These are phyloP conservation scores for Micromussa lordhowensis DNA, from an alignment of 92 coral and sea anemone genomes.

Conservation along the genomic window DNA sequence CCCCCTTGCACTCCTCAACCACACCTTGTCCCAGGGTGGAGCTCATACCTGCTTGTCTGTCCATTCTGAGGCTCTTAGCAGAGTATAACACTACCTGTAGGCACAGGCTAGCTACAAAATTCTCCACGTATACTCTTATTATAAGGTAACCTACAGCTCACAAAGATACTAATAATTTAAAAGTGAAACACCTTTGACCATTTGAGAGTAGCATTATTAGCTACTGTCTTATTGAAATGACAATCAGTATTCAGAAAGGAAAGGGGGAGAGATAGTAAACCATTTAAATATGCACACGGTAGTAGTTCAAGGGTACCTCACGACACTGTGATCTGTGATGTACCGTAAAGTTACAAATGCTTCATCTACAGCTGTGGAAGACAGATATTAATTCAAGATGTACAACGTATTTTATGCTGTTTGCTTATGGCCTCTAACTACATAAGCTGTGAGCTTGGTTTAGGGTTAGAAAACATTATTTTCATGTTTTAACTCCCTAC, in stretches of 20 bases:
- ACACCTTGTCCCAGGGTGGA: slow-evolving; percentile 78
- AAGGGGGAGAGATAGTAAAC: neutral
- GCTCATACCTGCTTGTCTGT: slow-evolving; percentile 85
- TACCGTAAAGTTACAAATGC: neutral
- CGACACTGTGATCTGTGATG: neutral
- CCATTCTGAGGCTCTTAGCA: slow-evolving; percentile 77
- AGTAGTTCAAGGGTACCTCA: neutral
- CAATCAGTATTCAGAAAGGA: neutral
- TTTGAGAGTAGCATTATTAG: no score
- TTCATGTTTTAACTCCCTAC: neutral
- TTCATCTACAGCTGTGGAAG: no score
- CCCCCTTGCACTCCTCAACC: slow-evolving; percentile 68
- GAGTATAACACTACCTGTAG: slow-evolving; percentile 87
- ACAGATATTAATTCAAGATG: no score
- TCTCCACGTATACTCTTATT: slow-evolving; percentile 59
- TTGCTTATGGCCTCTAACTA: no score
- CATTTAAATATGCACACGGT: neutral
- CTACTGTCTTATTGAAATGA: neutral
- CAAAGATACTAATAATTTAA: neutral
- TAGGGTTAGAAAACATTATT: neutral
- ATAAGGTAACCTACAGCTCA: slow-evolving; percentile 20
- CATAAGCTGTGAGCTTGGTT: neutral
- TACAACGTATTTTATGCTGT: no score
- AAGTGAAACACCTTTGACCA: neutral
- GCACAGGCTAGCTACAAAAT: slow-evolving; percentile 73